Percentiles rank a stretch among this genome's conserved stretches.
Conservation (phyloP, 2,797 vertebrate species). For the Spheniscus humboldti region DNA sequence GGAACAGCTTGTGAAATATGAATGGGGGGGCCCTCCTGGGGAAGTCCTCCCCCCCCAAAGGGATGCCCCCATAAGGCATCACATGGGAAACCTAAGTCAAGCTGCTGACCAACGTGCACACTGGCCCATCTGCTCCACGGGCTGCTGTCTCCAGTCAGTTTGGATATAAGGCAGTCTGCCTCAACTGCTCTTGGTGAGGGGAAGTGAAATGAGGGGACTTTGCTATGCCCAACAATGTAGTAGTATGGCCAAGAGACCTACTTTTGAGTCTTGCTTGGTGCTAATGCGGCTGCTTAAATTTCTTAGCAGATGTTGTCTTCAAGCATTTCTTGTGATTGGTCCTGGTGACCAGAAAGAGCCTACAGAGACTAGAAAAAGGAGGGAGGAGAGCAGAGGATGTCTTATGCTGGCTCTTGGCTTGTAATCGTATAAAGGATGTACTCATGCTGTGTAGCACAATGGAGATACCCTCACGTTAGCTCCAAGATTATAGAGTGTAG, state of each 20-base stretch:
- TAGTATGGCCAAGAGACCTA: neutral
- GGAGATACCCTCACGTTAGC: neutral
- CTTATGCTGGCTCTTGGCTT: neutral
- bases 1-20: neutral
- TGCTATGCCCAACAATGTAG: neutral
- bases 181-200: neutral
- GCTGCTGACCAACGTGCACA: neutral
- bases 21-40: neutral
- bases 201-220: neutral
- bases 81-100: neutral
- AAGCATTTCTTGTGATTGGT: neutral
- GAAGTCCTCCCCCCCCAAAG: no score
- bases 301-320: neutral
- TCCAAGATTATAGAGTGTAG: neutral
- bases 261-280: neutral
- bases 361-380: neutral
- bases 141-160: neutral
- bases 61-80: neutral
- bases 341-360: neutral
- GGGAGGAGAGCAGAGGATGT: neutral
- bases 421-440: neutral
- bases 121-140: neutral
- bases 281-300: neutral
- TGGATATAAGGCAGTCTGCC: neutral
- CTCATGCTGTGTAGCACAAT: neutral